A percentile compares a stretch with the other conserved stretches of the same genome.
Conservation (phyloP, 2,113 vertebrate genomes). For the Eublepharis macularius region DNA sequence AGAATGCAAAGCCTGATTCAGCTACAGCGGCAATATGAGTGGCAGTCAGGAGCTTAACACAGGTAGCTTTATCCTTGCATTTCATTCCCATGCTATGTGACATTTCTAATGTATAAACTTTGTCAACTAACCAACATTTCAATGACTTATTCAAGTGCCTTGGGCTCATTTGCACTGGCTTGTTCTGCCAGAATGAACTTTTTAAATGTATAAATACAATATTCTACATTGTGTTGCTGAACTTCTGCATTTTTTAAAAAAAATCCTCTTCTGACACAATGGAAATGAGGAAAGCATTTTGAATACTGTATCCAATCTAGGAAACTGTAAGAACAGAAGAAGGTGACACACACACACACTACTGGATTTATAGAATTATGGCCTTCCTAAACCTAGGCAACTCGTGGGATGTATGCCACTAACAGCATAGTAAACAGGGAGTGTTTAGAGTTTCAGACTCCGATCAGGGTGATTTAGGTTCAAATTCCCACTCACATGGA, state of each 20-base stretch:
- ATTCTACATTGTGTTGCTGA: not conserved
- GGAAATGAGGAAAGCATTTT: too few species aligned
- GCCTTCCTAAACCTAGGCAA: too few species aligned
- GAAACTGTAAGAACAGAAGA: not conserved
- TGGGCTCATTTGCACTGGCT: not conserved
- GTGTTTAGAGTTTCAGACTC: too few species aligned
- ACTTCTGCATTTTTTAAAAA: not conserved
- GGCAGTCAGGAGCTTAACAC: not conserved
- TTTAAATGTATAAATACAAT: not conserved
- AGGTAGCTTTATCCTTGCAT: not conserved
- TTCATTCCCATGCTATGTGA: not conserved
- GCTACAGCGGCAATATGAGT: not conserved
- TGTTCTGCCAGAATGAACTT: not conserved
- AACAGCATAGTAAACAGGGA: too few species aligned
- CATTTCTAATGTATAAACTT: not conserved
- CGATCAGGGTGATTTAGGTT: too few species aligned
- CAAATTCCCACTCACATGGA: too few species aligned
- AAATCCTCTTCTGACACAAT: too few species aligned
- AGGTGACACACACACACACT: too few species aligned
- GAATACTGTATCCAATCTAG: too few species aligned
- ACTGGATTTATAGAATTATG: too few species aligned
- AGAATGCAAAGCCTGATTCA: not conserved
- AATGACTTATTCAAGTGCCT: not conserved
- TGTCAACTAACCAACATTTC: not conserved
- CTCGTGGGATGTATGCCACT: too few species aligned